Base-by-base conservation (phyloP, 2,888 invertebrate species). In the Sycophila texana region DNA sequence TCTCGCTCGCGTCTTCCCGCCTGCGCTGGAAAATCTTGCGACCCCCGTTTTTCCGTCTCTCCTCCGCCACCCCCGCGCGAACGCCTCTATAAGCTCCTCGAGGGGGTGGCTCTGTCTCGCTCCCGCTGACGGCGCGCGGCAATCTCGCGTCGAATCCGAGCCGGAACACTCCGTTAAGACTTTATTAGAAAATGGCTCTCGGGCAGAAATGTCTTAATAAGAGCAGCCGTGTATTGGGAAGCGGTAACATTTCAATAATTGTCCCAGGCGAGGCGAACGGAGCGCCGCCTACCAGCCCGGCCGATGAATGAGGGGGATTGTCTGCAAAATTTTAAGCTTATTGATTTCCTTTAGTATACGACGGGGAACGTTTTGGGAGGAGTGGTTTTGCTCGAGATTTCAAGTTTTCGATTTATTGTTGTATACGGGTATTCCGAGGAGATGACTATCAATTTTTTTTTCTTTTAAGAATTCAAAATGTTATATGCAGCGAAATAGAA, bases 171-270 rank as follows among this genome's bases (percentile, higher is more conserved):
- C 77, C 72, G 77, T 71, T 80, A 87, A 85, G 87, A 86, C 88
- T 90, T 88, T 88, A 90, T 90, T 88, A 90, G 87, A 89, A 89
- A 89, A 88, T 87, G 87, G 86, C 86, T 75, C 60, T 75, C 60
- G 39, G n/a, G 53, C 74, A 57, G 80, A 82, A 86, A 86, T 84
- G 84, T 88, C 89, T 88, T 87, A 88, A 88, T 89, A 84, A 81
- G 65, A 53, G 30, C n/a, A 2, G 16, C 26, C 14, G 22, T 61
- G 53, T 70, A 72, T 60, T 30, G 18, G 20, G 20, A 53, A 5
- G 57, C 60, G 66, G 57, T 65, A 79, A 71, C 71, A 61, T 79
- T 79, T 79, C 76, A 66, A 80, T 80, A 63, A 80, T 80, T 80
- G 73, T 75, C 72, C 63, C 14, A n/a, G 51, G 1, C 18, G 22